Percentiles rank a stretch among this genome's conserved stretches.
phyloP scores from a whole-genome alignment of 2,113 vertebrate species.

The Hylia prasina region DNA sequence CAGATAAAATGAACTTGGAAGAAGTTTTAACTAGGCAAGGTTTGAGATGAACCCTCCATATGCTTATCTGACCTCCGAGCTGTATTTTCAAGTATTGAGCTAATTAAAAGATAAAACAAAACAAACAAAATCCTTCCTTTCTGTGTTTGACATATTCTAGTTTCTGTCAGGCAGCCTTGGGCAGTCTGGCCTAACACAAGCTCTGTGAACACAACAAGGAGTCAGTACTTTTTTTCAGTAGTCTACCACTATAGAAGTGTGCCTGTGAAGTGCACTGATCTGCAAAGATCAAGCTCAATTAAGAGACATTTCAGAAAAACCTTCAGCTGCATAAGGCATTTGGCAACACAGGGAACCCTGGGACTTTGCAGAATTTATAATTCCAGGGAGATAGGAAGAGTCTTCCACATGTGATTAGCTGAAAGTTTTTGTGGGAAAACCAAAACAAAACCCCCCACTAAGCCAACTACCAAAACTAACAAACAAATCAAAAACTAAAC shows the following conservation, averaged over 20 bases:
- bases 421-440: background rate
- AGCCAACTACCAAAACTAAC: background rate
- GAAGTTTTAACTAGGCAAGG: background rate
- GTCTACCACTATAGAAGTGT: background rate
- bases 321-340: background rate
- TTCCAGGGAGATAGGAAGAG: background rate
- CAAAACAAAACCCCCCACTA: background rate
- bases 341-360: background rate
- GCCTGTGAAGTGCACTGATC: background rate
- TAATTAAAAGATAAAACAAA: slow-evolving; percentile 15
- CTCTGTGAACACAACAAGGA: background rate
- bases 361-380: background rate
- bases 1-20: background rate
- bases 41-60: background rate
- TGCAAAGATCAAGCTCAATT: background rate
- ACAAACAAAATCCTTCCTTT: background rate
- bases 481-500: background rate
- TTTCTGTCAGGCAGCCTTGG: background rate
- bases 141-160: background rate
- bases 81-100: background rate
- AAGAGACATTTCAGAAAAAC: background rate
- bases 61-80: background rate
- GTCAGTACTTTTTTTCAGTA: background rate
- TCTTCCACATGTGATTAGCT: background rate
- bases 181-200: background rate